These are phyloP conservation scores for Apteryx mantelli DNA, from an alignment of 2,113 vertebrate species.

Conservation along the genomic window DNA sequence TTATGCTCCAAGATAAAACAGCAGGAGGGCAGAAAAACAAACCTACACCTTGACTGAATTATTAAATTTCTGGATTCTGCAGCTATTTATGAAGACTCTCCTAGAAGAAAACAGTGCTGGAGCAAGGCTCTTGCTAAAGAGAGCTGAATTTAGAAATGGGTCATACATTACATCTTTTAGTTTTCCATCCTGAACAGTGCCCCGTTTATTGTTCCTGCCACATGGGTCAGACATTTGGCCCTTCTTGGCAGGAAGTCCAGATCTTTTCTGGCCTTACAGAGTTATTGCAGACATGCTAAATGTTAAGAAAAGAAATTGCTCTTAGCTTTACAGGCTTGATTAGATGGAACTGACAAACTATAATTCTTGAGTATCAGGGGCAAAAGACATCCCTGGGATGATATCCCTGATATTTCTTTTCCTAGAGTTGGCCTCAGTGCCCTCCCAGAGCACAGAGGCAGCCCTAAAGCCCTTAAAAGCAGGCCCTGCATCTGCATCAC, in stretches of 20 bases:
- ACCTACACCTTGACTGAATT: not conserved
- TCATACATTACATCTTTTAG: not conserved
- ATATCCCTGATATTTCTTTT: not conserved
- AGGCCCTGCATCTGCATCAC: not conserved
- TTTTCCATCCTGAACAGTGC: not conserved
- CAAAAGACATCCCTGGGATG: not conserved
- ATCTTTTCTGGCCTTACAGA: not conserved
- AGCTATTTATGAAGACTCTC: not conserved
- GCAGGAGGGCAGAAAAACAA: not conserved
- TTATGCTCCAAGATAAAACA: not conserved
- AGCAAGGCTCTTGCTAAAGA: not conserved
- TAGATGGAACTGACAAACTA: slow-evolving; percentile 2
- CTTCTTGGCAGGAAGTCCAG: not conserved
- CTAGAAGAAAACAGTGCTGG: not conserved
- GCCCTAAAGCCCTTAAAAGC: not conserved
- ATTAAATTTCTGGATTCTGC: not conserved
- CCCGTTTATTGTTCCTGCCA: not conserved
- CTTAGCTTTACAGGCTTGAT: not conserved
- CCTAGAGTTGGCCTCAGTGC: not conserved
- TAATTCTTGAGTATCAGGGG: not conserved
- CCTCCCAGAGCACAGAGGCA: not conserved
- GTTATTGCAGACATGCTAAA: not conserved
- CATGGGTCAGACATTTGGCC: not conserved
- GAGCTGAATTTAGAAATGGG: not conserved
- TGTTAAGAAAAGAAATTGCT: slow-evolving; percentile 14